A percentile compares a stretch with the other conserved stretches of the same genome.
These are phyloP conservation scores for Chesias legatella DNA, from an alignment of 2,888 invertebrate species.

Conservation along the genomic window DNA sequence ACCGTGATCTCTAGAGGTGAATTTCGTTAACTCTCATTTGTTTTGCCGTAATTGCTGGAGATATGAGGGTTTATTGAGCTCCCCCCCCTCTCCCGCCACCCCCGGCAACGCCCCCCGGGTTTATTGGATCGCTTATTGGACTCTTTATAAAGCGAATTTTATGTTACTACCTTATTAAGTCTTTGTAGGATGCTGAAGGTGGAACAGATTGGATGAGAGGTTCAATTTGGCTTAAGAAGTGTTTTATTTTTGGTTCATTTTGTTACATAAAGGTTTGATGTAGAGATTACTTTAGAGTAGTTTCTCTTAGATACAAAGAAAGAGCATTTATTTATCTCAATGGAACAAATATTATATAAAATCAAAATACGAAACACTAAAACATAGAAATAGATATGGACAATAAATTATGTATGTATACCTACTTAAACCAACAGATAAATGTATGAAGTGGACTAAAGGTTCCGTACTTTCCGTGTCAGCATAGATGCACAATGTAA, in stretches of 20 bases:
- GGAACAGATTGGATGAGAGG: conserved; percentile 19
- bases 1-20: conserved; percentile 62
- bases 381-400: no score
- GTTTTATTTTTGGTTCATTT: conserved; percentile 9
- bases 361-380: no score
- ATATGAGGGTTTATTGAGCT: conserved; percentile 63
- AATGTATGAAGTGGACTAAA: no score
- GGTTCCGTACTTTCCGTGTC: no score
- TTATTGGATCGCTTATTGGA: conserved; percentile 68
- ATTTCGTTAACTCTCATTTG: conserved; percentile 77
- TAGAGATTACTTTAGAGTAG: no score
- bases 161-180: conserved; percentile 57
- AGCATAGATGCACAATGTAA: no score
- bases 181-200: conserved; percentile 15
- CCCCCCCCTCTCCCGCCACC: conserved; percentile 32
- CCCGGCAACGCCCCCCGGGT: conserved; percentile 38
- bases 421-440: no score
- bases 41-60: conserved; percentile 75
- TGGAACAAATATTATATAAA: no score
- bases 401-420: no score
- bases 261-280: not conserved
- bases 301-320: no score
- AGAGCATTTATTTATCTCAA: no score
- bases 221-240: conserved; percentile 13
- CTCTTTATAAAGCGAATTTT: conserved; percentile 51